Base-by-base conservation (phyloP, 2,113 vertebrate genomes). In the Carassius gibelio region DNA sequence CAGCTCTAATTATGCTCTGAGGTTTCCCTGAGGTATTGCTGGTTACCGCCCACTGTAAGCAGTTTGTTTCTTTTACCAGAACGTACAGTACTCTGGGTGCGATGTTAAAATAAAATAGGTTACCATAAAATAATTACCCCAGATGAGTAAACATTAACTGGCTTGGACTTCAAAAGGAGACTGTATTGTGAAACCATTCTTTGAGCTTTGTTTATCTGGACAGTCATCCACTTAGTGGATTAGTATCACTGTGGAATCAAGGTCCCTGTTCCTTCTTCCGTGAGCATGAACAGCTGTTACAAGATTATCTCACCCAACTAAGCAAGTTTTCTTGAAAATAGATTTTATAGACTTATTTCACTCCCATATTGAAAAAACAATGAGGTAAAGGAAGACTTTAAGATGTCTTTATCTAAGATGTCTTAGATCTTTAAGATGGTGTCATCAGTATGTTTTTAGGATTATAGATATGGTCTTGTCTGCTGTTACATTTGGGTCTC, bases 361-460 rank as follows among this genome's bases (percentile, higher is more conserved):
- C 45, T 52, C 13, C n/a, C 52, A 52, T 50, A 50, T 1, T 50
- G 4, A 52, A 75, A 52, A 17, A 55, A 30, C 23, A 55, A 8
- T 9, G 15, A 19, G 30, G 13, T 75, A 30, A 8, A 0, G 14
- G 14, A 52, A 0, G 48, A n/a, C 34, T 34, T 72, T 55, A 83
- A 30, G 17, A 82, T 69, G 69, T 30, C 30, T 30, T 30, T 30
- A 30, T 30, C 30, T 30, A 30, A 30, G 30, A 30, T 30, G 30
- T 30, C 30, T 30, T 30, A 30, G 30, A 19, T 69, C 34, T 34
- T 72, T 55, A 83, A 30, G 17, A 82, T 69, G 69, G 21, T 23
- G 30, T 72, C 81, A 79, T 62, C 19, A 26, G 8, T 75, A 78
- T 69, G 57, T 87, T 89, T 85, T 83, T 76, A 85, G 85, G 13